Percentiles rank a stretch among this genome's conserved stretches.
Conservation (phyloP, 2,888 invertebrate species). For the Camptogramma bilineatum region DNA sequence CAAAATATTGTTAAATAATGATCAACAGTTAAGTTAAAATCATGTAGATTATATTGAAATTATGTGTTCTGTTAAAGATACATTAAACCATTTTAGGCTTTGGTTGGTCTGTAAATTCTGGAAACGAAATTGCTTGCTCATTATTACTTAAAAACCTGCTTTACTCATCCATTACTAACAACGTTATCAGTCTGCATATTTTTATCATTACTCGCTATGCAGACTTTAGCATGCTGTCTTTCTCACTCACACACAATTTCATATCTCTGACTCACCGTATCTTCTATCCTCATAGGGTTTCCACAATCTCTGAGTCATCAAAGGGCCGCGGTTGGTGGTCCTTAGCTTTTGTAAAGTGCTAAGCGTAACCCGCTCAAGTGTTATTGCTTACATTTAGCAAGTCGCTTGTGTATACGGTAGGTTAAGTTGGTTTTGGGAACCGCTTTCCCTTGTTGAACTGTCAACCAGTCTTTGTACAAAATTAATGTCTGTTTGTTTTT, state of each 20-base stretch:
- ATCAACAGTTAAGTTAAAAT: no score
- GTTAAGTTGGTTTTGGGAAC: conserved; percentile 18
- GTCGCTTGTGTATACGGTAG: conserved; percentile 40
- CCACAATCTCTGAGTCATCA: conserved; percentile 34
- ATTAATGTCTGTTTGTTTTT: not conserved
- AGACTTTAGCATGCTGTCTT: not conserved
- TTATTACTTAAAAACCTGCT: no score
- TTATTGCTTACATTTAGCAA: conserved; percentile 58
- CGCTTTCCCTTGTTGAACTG: conserved; percentile 8
- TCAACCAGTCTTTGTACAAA: not conserved
- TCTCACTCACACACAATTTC: not conserved
- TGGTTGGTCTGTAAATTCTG: not conserved
- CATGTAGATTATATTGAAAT: no score
- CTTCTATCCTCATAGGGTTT: conserved; percentile 17
- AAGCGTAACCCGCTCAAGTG: conserved; percentile 54
- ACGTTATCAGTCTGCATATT: not conserved
- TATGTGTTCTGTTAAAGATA: no score
- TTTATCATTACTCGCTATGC: not conserved
- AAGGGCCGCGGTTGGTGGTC: conserved; percentile 46
- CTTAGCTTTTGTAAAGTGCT: conserved; percentile 40
- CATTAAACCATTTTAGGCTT: not conserved
- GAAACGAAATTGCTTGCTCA: not conserved
- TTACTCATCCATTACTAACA: not conserved
- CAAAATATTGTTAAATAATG: no score
- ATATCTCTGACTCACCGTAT: conserved; percentile 26